Percentiles rank a stretch among this genome's conserved stretches.
These are phyloP conservation scores for Microcebus jonahi DNA, from an alignment of 2,113 vertebrate species.

Conservation along the genomic window DNA sequence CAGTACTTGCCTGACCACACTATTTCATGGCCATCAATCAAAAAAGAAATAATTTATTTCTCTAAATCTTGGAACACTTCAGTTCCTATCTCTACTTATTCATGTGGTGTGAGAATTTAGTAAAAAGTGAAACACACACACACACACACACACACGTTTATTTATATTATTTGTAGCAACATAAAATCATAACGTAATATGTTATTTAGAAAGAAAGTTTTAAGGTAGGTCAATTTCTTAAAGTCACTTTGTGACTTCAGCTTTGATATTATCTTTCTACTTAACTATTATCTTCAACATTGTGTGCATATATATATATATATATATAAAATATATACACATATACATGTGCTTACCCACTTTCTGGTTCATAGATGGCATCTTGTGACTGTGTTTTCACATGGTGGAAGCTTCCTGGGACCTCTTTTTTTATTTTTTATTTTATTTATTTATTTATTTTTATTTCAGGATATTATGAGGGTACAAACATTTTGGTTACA, in stretches of 20 bases:
- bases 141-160: neutral
- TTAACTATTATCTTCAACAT: neutral
- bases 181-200: neutral
- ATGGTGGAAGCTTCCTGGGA: no score
- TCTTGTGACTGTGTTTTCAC: no score
- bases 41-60: constrained; percentile 57
- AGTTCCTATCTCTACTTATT: constrained; percentile 13
- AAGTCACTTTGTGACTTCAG: neutral
- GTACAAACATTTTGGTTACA: no score
- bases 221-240: neutral
- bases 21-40: constrained; percentile 48
- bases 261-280: neutral
- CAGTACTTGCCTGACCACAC: neutral
- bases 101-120: neutral
- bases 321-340: neutral
- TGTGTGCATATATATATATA: neutral
- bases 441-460: no score
- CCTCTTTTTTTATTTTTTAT: no score
- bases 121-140: neutral
- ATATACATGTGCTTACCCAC: neutral
- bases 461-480: no score
- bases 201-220: constrained; percentile 4
- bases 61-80: constrained; percentile 23
- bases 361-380: no score
- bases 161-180: neutral